Evolutionary conservation across 2,888 invertebrate genomes (phyloP).

Genomic region (Sinohyriopsis cumingii): DNA sequence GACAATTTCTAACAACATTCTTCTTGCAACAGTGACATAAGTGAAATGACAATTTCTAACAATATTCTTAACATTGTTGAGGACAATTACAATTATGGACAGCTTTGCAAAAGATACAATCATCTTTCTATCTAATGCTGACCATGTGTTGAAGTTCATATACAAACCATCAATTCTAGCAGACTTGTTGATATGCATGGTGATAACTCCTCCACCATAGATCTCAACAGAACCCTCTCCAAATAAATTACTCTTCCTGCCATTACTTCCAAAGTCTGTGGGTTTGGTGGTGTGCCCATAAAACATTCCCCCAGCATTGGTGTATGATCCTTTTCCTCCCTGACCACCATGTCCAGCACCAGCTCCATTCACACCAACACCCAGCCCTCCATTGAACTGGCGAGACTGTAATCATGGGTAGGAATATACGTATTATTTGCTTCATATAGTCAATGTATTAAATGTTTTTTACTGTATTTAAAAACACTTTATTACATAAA

Average conservation of each 20-base stretch:
- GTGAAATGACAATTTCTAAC: too few relatives aligned
- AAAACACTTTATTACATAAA: too few relatives aligned
- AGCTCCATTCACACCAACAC: slow-evolving; percentile 41
- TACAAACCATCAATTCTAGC: slow-evolving; percentile 45
- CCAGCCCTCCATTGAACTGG: slow-evolving; percentile 29
- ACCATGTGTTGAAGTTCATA: too few relatives aligned
- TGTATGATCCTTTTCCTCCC: slow-evolving; percentile 36
- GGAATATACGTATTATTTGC: too few relatives aligned
- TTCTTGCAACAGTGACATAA: too few relatives aligned
- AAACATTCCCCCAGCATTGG: slow-evolving; percentile 39
- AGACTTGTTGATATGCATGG: slow-evolving; percentile 28
- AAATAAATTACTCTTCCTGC: slow-evolving; percentile 10
- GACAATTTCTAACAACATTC: too few relatives aligned
- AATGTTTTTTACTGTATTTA: too few relatives aligned
- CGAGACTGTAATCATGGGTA: slow-evolving; percentile 20
- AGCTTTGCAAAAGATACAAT: too few relatives aligned
- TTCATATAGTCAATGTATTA: too few relatives aligned
- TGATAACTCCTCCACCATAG: slow-evolving; percentile 49
- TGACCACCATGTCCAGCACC: slow-evolving; percentile 59
- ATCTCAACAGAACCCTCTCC: slow-evolving; percentile 7
- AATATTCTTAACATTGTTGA: too few relatives aligned
- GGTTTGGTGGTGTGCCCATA: slow-evolving; percentile 44
- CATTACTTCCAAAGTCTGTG: slow-evolving; percentile 40
- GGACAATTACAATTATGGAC: too few relatives aligned
- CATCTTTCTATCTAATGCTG: too few relatives aligned